phyloP scores from a whole-genome alignment of 2,113 vertebrate genomes.

The Myotis yumanensis region DNA sequence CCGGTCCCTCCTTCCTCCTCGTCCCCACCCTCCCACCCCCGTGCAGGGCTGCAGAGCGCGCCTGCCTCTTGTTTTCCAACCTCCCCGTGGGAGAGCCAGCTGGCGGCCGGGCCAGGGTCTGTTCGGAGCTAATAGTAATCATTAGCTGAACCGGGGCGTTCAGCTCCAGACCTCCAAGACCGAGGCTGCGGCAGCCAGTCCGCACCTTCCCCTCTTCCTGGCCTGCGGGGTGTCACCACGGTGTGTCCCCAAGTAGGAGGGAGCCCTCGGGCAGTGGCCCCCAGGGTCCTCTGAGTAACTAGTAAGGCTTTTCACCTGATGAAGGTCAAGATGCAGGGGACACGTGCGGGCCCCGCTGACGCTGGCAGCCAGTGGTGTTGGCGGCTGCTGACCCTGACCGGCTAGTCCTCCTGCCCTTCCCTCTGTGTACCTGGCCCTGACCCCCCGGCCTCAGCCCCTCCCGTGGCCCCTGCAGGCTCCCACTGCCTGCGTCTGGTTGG shows the following conservation, averaged over 20 bases:
- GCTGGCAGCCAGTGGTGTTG: not conserved
- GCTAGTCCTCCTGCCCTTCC: not conserved
- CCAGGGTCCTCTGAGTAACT: not conserved
- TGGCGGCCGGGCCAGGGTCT: slow-evolving; percentile 66
- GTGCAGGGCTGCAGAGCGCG: slow-evolving; percentile 4
- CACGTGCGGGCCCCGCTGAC: not conserved
- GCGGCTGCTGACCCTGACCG: not conserved
- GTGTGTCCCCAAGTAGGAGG: not conserved
- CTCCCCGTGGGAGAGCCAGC: slow-evolving; percentile 73
- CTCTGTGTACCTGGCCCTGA: not conserved
- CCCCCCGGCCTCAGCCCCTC: not conserved
- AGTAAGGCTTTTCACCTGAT: not conserved
- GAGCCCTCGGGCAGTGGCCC: not conserved
- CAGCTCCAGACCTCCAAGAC: slow-evolving; percentile 62
- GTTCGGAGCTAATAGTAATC: slow-evolving; percentile 77
- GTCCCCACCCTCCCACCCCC: not conserved
- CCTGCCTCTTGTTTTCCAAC: slow-evolving; percentile 63
- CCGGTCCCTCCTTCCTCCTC: not conserved
- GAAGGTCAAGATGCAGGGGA: not conserved
- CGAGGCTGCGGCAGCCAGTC: slow-evolving; percentile 69
- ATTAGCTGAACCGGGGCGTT: slow-evolving; percentile 67
- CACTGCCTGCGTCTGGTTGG: not conserved
- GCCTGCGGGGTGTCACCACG: not conserved
- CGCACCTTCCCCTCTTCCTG: not conserved
- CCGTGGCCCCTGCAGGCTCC: not conserved